Conservation (phyloP, 2,888 invertebrate species). For the Euspilapteryx auroguttella region DNA sequence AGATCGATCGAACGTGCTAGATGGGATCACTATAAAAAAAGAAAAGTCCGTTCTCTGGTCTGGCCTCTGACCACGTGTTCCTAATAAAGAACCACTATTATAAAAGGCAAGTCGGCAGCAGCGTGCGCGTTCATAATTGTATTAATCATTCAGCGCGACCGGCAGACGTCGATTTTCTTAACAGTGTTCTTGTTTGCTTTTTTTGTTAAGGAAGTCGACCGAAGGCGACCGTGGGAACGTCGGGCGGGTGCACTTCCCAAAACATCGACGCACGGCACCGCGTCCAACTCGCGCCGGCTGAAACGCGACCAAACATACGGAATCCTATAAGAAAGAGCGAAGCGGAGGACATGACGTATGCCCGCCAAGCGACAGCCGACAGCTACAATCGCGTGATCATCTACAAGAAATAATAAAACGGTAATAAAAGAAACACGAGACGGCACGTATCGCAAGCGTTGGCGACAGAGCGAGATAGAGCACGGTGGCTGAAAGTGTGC, state of each 20-base stretch:
- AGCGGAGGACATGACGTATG: slow-evolving; percentile 46
- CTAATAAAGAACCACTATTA: slow-evolving; percentile 52
- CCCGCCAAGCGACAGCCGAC: slow-evolving; percentile 58
- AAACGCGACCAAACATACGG: slow-evolving; percentile 21
- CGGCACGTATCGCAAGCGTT: slow-evolving; percentile 25
- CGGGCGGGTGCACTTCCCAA: slow-evolving; percentile 63
- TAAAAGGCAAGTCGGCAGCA: slow-evolving; percentile 36
- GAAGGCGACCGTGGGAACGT: slow-evolving; percentile 62
- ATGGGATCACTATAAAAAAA: too few species aligned
- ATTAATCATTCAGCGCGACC: slow-evolving; percentile 58
- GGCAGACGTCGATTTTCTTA: slow-evolving; percentile 61
- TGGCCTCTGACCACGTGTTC: slow-evolving; percentile 53
- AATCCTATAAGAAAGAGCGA: slow-evolving; percentile 12
- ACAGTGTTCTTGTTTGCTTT: slow-evolving; percentile 61
- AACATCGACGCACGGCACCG: slow-evolving; percentile 61
- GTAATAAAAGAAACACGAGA: slow-evolving; percentile 59
- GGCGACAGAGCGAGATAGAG: slow-evolving; percentile 39
- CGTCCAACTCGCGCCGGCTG: slow-evolving; percentile 44
- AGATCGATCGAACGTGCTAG: too few species aligned
- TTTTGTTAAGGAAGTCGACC: slow-evolving; percentile 52
- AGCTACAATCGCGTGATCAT: slow-evolving; percentile 61
- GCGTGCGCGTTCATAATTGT: slow-evolving; percentile 56
- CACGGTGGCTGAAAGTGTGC: slow-evolving; percentile 32
- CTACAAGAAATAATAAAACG: slow-evolving; percentile 63
- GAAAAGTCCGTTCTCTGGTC: too few species aligned